phyloP scores from a whole-genome alignment of 1,140 invertebrate species.

The Hycleus cichorii region DNA sequence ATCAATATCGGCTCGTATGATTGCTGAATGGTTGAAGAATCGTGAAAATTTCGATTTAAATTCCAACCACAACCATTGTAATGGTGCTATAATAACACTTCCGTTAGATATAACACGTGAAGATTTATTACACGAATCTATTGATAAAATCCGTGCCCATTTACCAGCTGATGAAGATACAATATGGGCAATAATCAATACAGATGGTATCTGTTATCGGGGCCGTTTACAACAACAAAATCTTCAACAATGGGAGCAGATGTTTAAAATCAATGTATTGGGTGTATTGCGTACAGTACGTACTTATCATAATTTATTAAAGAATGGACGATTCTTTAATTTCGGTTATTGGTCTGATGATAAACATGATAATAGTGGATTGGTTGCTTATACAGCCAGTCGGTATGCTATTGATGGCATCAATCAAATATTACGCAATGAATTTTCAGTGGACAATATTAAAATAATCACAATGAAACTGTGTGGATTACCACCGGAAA shows the following conservation, averaged over 20 bases:
- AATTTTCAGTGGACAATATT: conserved; percentile 55
- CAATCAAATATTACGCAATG: conserved; percentile 58
- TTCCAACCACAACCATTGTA: conserved; percentile 38
- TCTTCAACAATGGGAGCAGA: conserved; percentile 66
- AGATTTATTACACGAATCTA: conserved; percentile 68
- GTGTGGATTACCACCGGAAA: conserved; percentile 56
- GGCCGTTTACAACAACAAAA: conserved; percentile 64
- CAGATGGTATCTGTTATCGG: conserved; percentile 61
- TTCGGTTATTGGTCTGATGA: conserved; percentile 43
- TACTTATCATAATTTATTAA: conserved; percentile 63
- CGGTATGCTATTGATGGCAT: conserved; percentile 63
- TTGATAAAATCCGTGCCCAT: conserved; percentile 66
- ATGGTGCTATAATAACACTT: conserved; percentile 57
- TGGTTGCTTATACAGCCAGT: conserved; percentile 34
- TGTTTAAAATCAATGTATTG: conserved; percentile 66
- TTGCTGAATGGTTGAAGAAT: conserved; percentile 50
- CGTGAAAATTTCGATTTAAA: conserved; percentile 34
- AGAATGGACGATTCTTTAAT: conserved; percentile 54
- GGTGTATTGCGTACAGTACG: conserved; percentile 66
- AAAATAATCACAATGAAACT: conserved; percentile 70
- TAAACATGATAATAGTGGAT: conserved; percentile 6
- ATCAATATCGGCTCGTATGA: conserved; percentile 50
- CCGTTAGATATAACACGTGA: conserved; percentile 72
- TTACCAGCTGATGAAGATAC: conserved; percentile 74
- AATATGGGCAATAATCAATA: conserved; percentile 75